A percentile compares a stretch with the other conserved stretches of the same genome.
Conservation (phyloP, 2,797 vertebrate genomes). For the Falco naumanni region DNA sequence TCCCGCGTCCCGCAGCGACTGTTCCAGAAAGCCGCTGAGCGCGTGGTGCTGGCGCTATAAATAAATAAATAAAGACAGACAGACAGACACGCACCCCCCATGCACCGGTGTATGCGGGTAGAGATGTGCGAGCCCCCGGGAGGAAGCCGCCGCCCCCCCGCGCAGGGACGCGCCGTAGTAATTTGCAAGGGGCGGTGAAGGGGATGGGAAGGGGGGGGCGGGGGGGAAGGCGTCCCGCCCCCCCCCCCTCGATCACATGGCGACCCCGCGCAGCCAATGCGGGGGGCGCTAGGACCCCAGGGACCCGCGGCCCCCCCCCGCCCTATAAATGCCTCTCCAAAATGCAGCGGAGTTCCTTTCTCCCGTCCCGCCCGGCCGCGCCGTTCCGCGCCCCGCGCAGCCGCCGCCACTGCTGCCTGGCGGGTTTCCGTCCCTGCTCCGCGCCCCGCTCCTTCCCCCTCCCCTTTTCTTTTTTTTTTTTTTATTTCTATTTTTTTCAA, state of each 20-base stretch:
- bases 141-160: neutral
- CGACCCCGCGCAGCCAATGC: slow-evolving; percentile 83
- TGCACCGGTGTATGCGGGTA: neutral
- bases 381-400: slow-evolving; percentile 68
- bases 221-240: slow-evolving; percentile 28
- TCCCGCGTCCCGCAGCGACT: neutral
- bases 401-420: neutral
- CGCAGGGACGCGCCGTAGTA: slow-evolving; percentile 36
- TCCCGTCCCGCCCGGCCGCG: slow-evolving; percentile 83
- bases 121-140: neutral
- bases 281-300: slow-evolving; percentile 80
- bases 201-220: neutral
- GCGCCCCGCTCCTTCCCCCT: slow-evolving; percentile 65
- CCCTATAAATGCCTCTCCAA: slow-evolving; percentile 90
- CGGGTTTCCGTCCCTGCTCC: slow-evolving; percentile 79
- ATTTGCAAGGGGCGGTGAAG: slow-evolving; percentile 59
- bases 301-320: slow-evolving; percentile 81
- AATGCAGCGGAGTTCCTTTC: slow-evolving; percentile 85
- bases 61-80: neutral
- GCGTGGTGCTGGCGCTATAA: neutral
- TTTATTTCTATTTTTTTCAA: neutral
- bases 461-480: neutral
- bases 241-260: slow-evolving; percentile 77
- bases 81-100: too few relatives aligned
- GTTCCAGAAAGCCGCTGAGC: neutral